Evolutionary conservation across 1,140 invertebrate genomes (phyloP).

Genomic region (Capitella teleta): DNA sequence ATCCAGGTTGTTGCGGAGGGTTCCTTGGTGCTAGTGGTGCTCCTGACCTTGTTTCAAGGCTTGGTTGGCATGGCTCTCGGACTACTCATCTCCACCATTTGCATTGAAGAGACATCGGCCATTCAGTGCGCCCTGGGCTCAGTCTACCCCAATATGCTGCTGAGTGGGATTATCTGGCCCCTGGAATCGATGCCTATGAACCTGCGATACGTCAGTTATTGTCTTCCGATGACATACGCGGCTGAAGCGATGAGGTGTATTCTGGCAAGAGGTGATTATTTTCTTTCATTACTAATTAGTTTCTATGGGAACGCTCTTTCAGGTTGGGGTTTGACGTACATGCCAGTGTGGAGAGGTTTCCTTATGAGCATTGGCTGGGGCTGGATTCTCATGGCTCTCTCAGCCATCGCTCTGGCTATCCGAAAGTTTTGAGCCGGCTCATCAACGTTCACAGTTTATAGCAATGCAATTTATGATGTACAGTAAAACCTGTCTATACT

Average conservation of each 20-base stretch:
- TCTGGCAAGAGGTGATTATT: slow-evolving; percentile 60
- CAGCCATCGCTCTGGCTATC: slow-evolving; percentile 49
- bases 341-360: slow-evolving; percentile 78
- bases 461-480: too few relatives aligned
- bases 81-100: slow-evolving; percentile 74
- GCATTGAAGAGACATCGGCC: slow-evolving; percentile 79
- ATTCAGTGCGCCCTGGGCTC: slow-evolving; percentile 85
- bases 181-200: slow-evolving; percentile 82
- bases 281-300: not conserved
- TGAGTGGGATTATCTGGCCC: slow-evolving; percentile 84
- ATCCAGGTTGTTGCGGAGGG: slow-evolving; percentile 72
- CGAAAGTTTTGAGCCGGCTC: too few relatives aligned
- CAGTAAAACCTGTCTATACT: too few relatives aligned
- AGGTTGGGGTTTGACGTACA: slow-evolving; percentile 62
- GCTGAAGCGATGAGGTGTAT: slow-evolving; percentile 79
- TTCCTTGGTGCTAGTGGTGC: slow-evolving; percentile 59
- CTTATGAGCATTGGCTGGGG: slow-evolving; percentile 72
- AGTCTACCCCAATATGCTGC: slow-evolving; percentile 83
- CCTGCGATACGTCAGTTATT: slow-evolving; percentile 67
- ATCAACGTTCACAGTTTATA: too few relatives aligned
- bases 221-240: slow-evolving; percentile 78
- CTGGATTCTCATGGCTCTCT: slow-evolving; percentile 64
- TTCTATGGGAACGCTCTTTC: not conserved
- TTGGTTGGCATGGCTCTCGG: slow-evolving; percentile 88
- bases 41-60: slow-evolving; percentile 63